These are phyloP conservation scores for Achlya flavicornis DNA, from an alignment of 2,888 invertebrate genomes.

Conservation along the genomic window DNA sequence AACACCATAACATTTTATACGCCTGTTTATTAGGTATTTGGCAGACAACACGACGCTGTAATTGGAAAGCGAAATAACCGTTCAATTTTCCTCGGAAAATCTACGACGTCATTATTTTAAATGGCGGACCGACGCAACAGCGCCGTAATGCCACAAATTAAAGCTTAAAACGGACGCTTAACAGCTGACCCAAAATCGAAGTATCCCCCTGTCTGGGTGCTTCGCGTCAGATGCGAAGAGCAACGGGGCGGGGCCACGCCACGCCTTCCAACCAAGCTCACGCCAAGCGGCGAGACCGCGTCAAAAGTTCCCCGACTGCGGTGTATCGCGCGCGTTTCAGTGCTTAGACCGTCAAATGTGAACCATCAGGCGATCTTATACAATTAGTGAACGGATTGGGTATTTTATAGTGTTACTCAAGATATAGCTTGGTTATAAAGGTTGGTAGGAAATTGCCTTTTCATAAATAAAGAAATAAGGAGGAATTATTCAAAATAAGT, in stretches of 20 bases:
- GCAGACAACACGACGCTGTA: conserved; percentile 38
- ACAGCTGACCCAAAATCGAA: conserved; percentile 83
- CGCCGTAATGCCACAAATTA: conserved; percentile 82
- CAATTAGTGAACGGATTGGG: not conserved
- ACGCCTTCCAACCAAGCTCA: conserved; percentile 67
- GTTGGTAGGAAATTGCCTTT: not conserved
- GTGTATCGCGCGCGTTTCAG: conserved; percentile 64
- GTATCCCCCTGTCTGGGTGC: conserved; percentile 61
- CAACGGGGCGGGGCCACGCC: conserved; percentile 78
- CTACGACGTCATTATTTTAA: conserved; percentile 78
- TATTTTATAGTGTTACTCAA: conserved; percentile 2
- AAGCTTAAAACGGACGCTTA: conserved; percentile 83
- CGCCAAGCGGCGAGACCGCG: conserved; percentile 61
- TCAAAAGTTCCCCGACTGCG: conserved; percentile 77
- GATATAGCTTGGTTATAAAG: not conserved
- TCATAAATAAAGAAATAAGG: not conserved
- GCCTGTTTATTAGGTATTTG: conserved; percentile 7
- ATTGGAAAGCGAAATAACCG: conserved; percentile 63
- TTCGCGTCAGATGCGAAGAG: conserved; percentile 70
- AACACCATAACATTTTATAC: conserved; percentile 20
- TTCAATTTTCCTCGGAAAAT: conserved; percentile 64
- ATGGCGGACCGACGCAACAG: conserved; percentile 70
- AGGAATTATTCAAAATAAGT: too few relatives aligned
- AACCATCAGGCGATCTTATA: conserved; percentile 23
- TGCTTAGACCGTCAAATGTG: conserved; percentile 46